phyloP scores from a whole-genome alignment of 2,113 vertebrate genomes.

The Tychaedon coryphoeus region DNA sequence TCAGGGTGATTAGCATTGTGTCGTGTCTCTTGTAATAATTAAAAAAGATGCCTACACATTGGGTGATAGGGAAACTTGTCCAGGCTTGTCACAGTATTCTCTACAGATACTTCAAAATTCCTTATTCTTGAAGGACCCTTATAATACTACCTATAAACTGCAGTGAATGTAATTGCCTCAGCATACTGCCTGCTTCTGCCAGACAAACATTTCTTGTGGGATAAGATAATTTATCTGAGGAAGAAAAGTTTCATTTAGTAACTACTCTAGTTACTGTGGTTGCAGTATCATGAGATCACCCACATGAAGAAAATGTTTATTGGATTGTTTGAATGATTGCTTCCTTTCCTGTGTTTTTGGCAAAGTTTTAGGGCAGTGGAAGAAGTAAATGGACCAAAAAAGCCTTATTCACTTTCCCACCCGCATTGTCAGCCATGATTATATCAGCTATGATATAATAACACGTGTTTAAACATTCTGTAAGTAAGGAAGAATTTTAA shows the following conservation, averaged over 20 bases:
- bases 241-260: neutral
- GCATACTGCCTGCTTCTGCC: neutral
- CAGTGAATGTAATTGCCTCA: neutral
- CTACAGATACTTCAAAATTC: neutral
- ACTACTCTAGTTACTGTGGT: constrained; percentile 22
- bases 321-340: constrained; percentile 54
- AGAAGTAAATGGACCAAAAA: constrained; percentile 53
- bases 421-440: constrained; percentile 41
- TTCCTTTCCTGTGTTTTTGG: constrained; percentile 55
- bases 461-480: constrained; percentile 27
- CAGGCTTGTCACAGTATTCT: neutral
- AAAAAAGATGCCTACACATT: neutral
- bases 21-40: neutral
- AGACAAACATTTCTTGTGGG: constrained; percentile 24
- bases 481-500: constrained; percentile 56
- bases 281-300: constrained; percentile 38
- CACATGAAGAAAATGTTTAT: constrained; percentile 64
- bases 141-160: neutral
- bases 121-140: neutral
- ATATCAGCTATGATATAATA: constrained; percentile 33
- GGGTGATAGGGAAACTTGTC: neutral
- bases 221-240: neutral
- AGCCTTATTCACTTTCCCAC: constrained; percentile 27
- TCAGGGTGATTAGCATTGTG: neutral
- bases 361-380: constrained; percentile 14